Base-by-base conservation (phyloP, 1,140 invertebrate genomes). In the Chrysomallon squamiferum region DNA sequence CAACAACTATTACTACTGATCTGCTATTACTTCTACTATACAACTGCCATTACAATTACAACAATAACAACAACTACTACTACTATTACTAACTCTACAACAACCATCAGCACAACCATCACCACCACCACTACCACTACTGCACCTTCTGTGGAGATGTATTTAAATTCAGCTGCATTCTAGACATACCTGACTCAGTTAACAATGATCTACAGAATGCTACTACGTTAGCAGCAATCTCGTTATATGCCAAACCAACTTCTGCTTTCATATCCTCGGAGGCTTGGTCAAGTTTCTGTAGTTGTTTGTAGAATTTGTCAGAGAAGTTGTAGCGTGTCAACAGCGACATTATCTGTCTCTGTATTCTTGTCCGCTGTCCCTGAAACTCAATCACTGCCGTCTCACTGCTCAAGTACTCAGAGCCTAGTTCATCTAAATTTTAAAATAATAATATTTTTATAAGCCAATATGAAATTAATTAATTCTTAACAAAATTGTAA, bases 311-410 rank as follows among this genome's bases (percentile, higher is more conserved):
- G 13, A 82, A 56, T 54, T 69, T 76, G 27, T 84, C 85, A 27
- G 78, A 79, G n/a, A 83, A 59, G 49, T 71, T 72, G 77, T 93
- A 94, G 66, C 91, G 89, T 11, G 90, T 88, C 30, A 94, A 86
- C 20, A 94, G 83, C 0, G 89, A 87, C 22, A 93, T 79, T 88
- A 93, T 91, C 20, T 93, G 83, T 68, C 89, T 70, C 66, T 85
- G 79, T n/a, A 86, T 76, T 13, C 80, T 67, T 25, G 68, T 62
- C n/a, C 84, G 67, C 13, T 82, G 80, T 60, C 78, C 77, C 59
- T 73, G 68, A 59, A 82, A 79, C 71, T 86, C 84, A 49, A 84
- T 69, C 86, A 61, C 58, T 33, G 77, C 73, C 15, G 77, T 69
- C 9, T 78, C 74, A 27, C 73, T 62, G 32, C 78, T 74, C 38